Conservation (phyloP, 2,888 invertebrate species). For the Agonopterix alstromeriana region DNA sequence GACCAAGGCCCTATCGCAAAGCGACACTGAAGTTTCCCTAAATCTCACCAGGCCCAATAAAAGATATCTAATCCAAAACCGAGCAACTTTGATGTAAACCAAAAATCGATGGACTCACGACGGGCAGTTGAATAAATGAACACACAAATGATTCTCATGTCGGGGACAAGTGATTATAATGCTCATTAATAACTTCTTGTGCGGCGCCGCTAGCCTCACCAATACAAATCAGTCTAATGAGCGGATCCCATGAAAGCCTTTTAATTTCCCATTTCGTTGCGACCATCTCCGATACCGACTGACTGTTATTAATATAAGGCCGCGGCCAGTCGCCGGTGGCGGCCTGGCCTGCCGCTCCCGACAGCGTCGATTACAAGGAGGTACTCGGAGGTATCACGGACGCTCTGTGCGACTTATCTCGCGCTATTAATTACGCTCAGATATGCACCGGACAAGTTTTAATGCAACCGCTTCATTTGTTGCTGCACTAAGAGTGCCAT, state of each 20-base stretch:
- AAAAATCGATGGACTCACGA: slow-evolving; percentile 33
- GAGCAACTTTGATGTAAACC: slow-evolving; percentile 21
- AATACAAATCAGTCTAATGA: slow-evolving; percentile 71
- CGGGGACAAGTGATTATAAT: slow-evolving; percentile 54
- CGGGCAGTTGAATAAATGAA: slow-evolving; percentile 43
- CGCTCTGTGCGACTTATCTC: slow-evolving; percentile 63
- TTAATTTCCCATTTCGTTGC: slow-evolving; percentile 72
- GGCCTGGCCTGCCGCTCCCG: slow-evolving; percentile 48
- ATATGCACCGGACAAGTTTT: slow-evolving; percentile 72
- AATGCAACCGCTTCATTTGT: slow-evolving; percentile 76
- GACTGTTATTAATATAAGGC: slow-evolving; percentile 70
- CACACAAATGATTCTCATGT: slow-evolving; percentile 51
- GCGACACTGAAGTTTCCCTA: background rate
- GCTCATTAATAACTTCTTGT: slow-evolving; percentile 64
- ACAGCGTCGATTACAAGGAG: slow-evolving; percentile 50
- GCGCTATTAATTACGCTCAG: slow-evolving; percentile 70
- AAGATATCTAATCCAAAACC: slow-evolving; percentile 8
- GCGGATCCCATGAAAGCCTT: slow-evolving; percentile 70
- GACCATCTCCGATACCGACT: slow-evolving; percentile 62
- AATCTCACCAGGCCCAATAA: slow-evolving; percentile 6
- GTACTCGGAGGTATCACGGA: slow-evolving; percentile 42
- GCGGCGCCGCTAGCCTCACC: slow-evolving; percentile 51
- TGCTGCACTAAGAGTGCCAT: slow-evolving; percentile 58
- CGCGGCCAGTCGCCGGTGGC: slow-evolving; percentile 49
- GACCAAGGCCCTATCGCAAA: background rate